phyloP scores from a whole-genome alignment of 2,797 vertebrate genomes.

The Hippopotamyrus pictus region DNA sequence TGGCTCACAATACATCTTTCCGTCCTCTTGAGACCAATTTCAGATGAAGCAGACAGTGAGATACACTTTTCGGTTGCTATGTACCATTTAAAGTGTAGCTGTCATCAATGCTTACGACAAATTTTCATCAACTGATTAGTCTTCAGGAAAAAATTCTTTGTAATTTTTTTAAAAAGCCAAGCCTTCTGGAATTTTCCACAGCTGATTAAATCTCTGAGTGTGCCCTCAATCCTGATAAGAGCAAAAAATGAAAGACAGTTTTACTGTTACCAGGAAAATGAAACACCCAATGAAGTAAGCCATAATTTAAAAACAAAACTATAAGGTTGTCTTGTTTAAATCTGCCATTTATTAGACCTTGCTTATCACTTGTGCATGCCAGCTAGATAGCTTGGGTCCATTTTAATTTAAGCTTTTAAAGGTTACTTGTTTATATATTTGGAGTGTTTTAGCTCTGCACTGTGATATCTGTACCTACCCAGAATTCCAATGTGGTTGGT shows the following conservation, averaged over 20 bases:
- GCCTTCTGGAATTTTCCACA: slow-evolving; percentile 33
- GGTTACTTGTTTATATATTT: slow-evolving; percentile 35
- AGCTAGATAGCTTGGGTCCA: slow-evolving; percentile 44
- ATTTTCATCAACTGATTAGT: slow-evolving; percentile 39
- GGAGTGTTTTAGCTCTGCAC: slow-evolving; percentile 51
- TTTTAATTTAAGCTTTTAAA: slow-evolving; percentile 44
- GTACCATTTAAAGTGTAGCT: slow-evolving; percentile 34
- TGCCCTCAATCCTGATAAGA: slow-evolving; percentile 34
- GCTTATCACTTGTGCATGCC: slow-evolving; percentile 57
- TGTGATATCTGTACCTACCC: slow-evolving; percentile 57
- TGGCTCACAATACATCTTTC: neutral
- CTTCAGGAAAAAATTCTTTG: slow-evolving; percentile 54
- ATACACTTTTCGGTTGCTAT: neutral
- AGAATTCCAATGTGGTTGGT: slow-evolving; percentile 26
- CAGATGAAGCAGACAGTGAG: slow-evolving; percentile 33
- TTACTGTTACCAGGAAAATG: slow-evolving; percentile 44
- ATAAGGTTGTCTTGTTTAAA: slow-evolving; percentile 57
- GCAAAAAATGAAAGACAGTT: slow-evolving; percentile 44
- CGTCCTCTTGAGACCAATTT: slow-evolving; percentile 6
- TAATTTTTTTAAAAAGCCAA: slow-evolving; percentile 55
- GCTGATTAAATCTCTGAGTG: slow-evolving; percentile 38
- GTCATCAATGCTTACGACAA: slow-evolving; percentile 27
- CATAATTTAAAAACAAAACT: slow-evolving; percentile 65
- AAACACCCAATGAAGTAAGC: slow-evolving; percentile 50
- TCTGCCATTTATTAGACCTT: slow-evolving; percentile 48